phyloP scores from a whole-genome alignment of 2,888 invertebrate species.

The Acleris laterana region DNA sequence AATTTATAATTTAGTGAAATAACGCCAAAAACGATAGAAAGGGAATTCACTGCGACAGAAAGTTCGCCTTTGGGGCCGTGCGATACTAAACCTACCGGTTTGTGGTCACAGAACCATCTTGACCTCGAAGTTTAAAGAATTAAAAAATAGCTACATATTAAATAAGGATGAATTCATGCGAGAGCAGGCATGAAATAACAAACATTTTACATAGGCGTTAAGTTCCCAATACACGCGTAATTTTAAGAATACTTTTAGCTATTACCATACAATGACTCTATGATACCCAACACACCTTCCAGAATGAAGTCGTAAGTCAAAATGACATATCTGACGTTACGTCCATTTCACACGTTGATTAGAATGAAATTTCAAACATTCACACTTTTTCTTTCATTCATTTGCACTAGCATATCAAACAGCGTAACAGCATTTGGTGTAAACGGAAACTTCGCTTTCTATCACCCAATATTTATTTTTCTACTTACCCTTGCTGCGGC shows the following conservation, averaged over 20 bases:
- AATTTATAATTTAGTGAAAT: conserved; percentile 28
- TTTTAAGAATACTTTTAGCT: conserved; percentile 20
- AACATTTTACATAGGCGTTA: conserved; percentile 35
- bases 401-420: conserved; percentile 72
- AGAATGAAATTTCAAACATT: conserved; percentile 77
- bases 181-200: conserved; percentile 60
- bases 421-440: conserved; percentile 63
- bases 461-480: conserved; percentile 82
- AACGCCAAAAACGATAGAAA: conserved; percentile 31
- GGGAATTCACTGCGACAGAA: conserved; percentile 51
- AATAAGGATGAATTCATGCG: conserved; percentile 67
- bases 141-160: conserved; percentile 76
- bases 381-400: conserved; percentile 83
- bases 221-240: conserved; percentile 29
- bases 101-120: conserved; percentile 48
- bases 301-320: conserved; percentile 4
- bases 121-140: conserved; percentile 67
- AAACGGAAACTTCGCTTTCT: conserved; percentile 80
- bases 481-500: conserved; percentile 75
- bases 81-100: conserved; percentile 66
- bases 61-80: conserved; percentile 57
- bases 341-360: conserved; percentile 56
- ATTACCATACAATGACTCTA: conserved; percentile 42
- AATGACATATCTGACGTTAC: conserved; percentile 38
- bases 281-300: conserved; percentile 42